These are phyloP conservation scores for Leptosomus discolor DNA, from an alignment of 2,113 vertebrate genomes.

Conservation along the genomic window DNA sequence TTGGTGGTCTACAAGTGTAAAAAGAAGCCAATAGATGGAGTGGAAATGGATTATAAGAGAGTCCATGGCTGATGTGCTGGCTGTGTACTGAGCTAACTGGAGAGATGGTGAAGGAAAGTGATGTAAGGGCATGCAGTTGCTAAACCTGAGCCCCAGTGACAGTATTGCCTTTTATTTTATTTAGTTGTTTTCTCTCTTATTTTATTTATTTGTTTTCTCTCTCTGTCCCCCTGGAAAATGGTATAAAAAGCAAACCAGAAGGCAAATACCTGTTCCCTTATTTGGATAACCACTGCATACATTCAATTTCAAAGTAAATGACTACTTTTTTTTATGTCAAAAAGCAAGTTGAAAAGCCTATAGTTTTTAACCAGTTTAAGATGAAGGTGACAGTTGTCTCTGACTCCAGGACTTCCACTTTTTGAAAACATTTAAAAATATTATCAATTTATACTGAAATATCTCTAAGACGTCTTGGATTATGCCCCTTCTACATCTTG, in stretches of 20 bases:
- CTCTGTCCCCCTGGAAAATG: neutral
- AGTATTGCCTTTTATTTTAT: neutral
- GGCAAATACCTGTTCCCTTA: neutral
- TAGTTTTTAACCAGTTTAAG: neutral
- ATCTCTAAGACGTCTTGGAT: neutral
- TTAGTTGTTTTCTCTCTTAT: neutral
- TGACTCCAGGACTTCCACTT: too few relatives aligned
- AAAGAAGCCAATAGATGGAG: neutral
- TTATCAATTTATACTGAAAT: neutral
- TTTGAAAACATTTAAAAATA: neutral
- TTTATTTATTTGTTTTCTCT: neutral
- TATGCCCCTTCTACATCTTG: neutral
- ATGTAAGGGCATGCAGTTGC: neutral
- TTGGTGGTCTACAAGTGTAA: neutral
- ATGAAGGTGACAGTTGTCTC: neutral
- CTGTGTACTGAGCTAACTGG: neutral
- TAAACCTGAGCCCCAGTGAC: fast-evolving
- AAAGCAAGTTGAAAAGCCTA: neutral
- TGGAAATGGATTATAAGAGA: neutral
- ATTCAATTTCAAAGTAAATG: neutral
- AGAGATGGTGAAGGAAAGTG: fast-evolving
- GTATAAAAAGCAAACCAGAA: neutral
- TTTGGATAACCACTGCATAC: neutral
- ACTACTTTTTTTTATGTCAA: neutral
- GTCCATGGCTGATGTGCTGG: neutral